Evolutionary conservation across 1,140 invertebrate genomes (phyloP).

Genomic region (Sipha flava): DNA sequence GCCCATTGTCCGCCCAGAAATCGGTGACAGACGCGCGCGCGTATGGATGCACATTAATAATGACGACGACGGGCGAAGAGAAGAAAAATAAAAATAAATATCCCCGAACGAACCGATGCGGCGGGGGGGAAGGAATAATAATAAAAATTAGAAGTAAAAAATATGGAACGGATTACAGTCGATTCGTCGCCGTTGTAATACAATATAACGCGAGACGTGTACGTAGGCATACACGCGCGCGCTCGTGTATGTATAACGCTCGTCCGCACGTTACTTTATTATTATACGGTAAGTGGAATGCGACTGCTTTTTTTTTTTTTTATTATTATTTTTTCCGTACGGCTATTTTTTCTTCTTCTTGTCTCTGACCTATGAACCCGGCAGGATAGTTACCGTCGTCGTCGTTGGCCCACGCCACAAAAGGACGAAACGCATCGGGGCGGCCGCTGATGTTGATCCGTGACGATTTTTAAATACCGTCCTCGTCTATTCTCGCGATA

Average conservation of each 20-base stretch:
- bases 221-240: fast-evolving
- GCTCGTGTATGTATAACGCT: not conserved
- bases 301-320: not conserved
- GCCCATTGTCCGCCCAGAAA: constrained; percentile 13
- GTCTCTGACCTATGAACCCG: constrained; percentile 3
- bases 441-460: not conserved
- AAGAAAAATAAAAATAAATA: not conserved
- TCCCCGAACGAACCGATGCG: too few species aligned
- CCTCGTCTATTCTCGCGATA: not conserved
- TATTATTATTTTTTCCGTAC: not conserved
- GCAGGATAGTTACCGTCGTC: not conserved
- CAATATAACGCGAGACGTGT: not conserved
- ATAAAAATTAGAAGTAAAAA: not conserved
- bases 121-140: not conserved
- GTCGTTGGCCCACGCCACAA: not conserved
- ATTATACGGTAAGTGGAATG: constrained; percentile 4
- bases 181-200: not conserved
- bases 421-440: not conserved
- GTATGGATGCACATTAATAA: constrained; percentile 20
- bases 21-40: constrained; percentile 22
- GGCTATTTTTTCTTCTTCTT: not conserved
- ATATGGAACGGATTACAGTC: constrained; percentile 22
- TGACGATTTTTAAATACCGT: constrained; percentile 14
- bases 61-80: not conserved
- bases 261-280: too few species aligned